Conservation (phyloP, 2,888 invertebrate genomes). For the Sphaeridia pumilis region DNA sequence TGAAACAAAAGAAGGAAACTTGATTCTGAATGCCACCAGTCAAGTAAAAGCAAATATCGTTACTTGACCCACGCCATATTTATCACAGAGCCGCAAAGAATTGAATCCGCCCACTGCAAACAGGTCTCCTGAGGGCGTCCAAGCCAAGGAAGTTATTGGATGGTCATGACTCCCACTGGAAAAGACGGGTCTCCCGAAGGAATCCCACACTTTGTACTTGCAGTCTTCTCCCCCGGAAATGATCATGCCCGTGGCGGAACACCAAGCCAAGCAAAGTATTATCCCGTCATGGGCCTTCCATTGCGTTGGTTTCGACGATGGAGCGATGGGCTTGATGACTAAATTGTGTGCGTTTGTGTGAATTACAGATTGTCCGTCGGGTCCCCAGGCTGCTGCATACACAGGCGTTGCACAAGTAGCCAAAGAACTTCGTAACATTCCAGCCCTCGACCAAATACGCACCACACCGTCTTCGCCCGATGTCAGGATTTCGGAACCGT, state of each 20-base stretch:
- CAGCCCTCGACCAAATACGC: conserved; percentile 94
- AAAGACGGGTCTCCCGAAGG: conserved; percentile 75
- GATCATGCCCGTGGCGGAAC: conserved; percentile 47
- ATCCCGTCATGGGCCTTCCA: conserved; percentile 96
- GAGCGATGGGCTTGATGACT: conserved; percentile 49
- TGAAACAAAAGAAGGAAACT: conserved; percentile 39
- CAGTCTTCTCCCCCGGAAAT: conserved; percentile 62
- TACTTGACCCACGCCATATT: conserved; percentile 60
- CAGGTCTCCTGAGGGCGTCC: conserved; percentile 81
- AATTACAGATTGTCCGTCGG: conserved; percentile 47
- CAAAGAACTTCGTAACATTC: conserved; percentile 80
- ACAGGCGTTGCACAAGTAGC: conserved; percentile 71
- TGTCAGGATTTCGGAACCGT: conserved; percentile 89
- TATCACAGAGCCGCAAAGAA: conserved; percentile 80
- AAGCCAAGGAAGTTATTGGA: conserved; percentile 80
- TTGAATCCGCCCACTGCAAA: conserved; percentile 91
- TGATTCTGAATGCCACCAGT: neutral
- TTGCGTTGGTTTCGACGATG: conserved; percentile 44
- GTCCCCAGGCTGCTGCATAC: conserved; percentile 67
- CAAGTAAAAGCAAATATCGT: neutral
- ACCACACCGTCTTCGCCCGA: conserved; percentile 94
- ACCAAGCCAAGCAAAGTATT: conserved; percentile 58
- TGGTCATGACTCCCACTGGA: conserved; percentile 73
- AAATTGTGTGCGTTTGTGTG: conserved; percentile 48
- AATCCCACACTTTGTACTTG: conserved; percentile 83